A percentile compares a stretch with the other conserved stretches of the same genome.
phyloP scores from a whole-genome alignment of 1,140 invertebrate species.

The Epicauta chinensis region DNA sequence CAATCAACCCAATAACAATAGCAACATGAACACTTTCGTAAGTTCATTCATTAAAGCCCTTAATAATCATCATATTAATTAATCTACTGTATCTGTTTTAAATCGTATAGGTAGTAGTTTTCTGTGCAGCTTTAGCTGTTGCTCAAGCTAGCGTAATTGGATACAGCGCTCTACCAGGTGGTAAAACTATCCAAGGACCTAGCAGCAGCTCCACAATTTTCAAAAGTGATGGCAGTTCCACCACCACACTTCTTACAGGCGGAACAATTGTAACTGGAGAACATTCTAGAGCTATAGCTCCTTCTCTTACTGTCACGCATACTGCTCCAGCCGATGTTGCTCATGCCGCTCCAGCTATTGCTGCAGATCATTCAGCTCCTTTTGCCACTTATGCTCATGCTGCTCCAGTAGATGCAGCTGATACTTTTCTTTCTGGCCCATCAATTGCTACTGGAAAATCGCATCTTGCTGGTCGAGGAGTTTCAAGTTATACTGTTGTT shows the following conservation, averaged over 20 bases:
- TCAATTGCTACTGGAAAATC: background rate
- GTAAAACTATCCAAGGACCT: constrained; percentile 28
- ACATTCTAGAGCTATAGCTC: constrained; percentile 20
- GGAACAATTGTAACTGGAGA: constrained; percentile 27
- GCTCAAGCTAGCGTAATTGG: constrained; percentile 19
- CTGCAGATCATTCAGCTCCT: background rate
- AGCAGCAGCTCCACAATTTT: constrained; percentile 28
- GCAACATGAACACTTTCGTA: constrained; percentile 25
- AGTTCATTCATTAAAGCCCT: constrained; percentile 9
- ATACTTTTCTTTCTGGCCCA: background rate
- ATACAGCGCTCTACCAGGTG: constrained; percentile 4
- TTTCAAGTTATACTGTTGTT: background rate
- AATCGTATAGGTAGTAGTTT: constrained; percentile 20
- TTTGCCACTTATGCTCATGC: background rate
- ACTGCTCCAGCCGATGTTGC: background rate
- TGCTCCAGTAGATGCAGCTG: constrained; percentile 1
- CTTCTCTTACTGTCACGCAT: constrained; percentile 1
- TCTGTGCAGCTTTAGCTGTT: constrained; percentile 25
- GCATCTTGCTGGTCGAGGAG: background rate
- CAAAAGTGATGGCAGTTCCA: constrained; percentile 30
- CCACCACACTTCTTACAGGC: constrained; percentile 24
- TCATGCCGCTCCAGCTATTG: constrained; percentile 18
- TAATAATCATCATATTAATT: background rate
- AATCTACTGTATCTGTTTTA: background rate
- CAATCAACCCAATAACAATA: constrained; percentile 5